Percentiles rank a stretch among this genome's conserved stretches.
Evolutionary conservation across 1,140 invertebrate genomes (phyloP).

Genomic region (Drosophila carrolli): DNA sequence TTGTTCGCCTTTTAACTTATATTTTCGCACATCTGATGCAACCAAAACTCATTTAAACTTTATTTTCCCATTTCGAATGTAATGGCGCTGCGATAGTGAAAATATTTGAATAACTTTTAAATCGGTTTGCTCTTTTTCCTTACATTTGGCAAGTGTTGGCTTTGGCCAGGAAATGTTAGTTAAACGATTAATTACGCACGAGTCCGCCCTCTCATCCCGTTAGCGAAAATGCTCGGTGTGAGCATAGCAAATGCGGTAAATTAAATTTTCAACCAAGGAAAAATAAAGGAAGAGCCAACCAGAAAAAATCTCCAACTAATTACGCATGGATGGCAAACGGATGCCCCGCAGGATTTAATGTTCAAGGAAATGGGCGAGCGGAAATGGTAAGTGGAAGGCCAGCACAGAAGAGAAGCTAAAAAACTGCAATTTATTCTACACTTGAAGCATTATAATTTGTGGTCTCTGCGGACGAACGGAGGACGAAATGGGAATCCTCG

Average conservation of each 20-base stretch:
- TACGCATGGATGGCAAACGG: constrained; percentile 78
- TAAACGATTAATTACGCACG: constrained; percentile 76
- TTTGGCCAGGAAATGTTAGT: constrained; percentile 65
- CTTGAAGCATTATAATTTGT: constrained; percentile 82
- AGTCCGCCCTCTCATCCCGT: constrained; percentile 8
- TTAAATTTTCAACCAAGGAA: constrained; percentile 65
- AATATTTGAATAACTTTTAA: constrained; percentile 38
- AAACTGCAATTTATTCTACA: constrained; percentile 77
- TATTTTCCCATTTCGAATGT: constrained; percentile 20
- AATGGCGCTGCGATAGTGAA: constrained; percentile 30
- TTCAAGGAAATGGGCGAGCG: constrained; percentile 41
- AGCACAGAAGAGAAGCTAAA: constrained; percentile 24
- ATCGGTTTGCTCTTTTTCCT: background rate
- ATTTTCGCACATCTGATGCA: background rate
- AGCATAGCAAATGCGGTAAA: constrained; percentile 58
- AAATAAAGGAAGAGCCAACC: constrained; percentile 15
- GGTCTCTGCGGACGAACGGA: constrained; percentile 50
- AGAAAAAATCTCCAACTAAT: constrained; percentile 73
- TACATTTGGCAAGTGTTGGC: constrained; percentile 25
- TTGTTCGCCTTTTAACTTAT: background rate
- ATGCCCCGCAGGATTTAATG: constrained; percentile 58
- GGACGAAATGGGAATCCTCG: constrained; percentile 57
- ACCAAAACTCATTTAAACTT: constrained; percentile 35
- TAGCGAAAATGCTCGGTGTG: constrained; percentile 16
- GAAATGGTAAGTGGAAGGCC: constrained; percentile 38